Evolutionary conservation across 2,113 vertebrate genomes (phyloP).

Genomic region (Zootoca vivipara): DNA sequence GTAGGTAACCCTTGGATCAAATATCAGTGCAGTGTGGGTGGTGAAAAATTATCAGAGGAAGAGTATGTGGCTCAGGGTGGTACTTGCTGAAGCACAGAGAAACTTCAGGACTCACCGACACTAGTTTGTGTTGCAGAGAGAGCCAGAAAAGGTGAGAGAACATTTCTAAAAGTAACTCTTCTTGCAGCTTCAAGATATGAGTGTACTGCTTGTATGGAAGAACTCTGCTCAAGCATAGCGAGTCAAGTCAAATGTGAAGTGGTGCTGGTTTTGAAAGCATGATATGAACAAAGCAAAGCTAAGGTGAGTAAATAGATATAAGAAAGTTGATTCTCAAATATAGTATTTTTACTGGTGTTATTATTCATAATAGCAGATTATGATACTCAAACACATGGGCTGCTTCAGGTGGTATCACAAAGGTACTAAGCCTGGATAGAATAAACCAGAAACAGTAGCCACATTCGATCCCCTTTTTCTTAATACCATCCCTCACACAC

Average conservation of each 20-base stretch:
- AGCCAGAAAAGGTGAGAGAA: not conserved
- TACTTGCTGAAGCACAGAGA: constrained; percentile 11
- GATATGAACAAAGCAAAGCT: constrained; percentile 1
- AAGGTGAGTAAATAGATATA: constrained; percentile 8
- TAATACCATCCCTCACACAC: not conserved
- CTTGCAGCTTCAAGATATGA: not conserved
- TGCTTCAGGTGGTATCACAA: not conserved
- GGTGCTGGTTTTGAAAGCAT: constrained; percentile 3
- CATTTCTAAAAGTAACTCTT: constrained; percentile 33
- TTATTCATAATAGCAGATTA: too few species aligned
- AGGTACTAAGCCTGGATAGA: not conserved
- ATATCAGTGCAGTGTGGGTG: constrained; percentile 27
- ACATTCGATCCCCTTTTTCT: not conserved
- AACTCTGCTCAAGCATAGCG: not conserved
- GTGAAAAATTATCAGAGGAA: not conserved
- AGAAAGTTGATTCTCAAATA: not conserved
- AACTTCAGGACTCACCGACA: rapidly evolving
- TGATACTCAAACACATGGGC: not conserved
- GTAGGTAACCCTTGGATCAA: constrained; percentile 5
- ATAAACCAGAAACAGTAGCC: not conserved
- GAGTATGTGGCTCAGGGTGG: not conserved
- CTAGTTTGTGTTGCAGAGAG: constrained; percentile 7
- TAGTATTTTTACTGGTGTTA: not conserved
- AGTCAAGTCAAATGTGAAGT: constrained; percentile 13
- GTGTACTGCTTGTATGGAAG: not conserved